A percentile compares a stretch with the other conserved stretches of the same genome.
phyloP scores from a whole-genome alignment of 2,113 vertebrate species.

The Catharus fuscescens region DNA sequence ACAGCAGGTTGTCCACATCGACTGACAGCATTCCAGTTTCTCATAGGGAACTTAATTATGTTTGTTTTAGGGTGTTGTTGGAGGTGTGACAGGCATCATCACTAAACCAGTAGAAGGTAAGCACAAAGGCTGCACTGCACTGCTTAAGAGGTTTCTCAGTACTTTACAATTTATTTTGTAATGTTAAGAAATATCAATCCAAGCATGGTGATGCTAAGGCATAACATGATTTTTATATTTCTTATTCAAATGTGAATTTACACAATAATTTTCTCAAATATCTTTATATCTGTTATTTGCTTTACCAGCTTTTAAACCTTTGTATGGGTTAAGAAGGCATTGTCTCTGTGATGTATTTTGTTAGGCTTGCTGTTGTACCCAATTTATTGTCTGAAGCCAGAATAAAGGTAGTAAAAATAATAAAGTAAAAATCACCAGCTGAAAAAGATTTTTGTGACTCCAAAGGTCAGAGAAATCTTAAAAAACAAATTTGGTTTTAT shows the following conservation, averaged over 20 bases:
- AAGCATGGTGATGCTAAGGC: background rate
- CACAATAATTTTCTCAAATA: background rate
- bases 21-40: background rate
- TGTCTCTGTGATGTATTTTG: background rate
- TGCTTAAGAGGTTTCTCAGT: background rate
- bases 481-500: background rate
- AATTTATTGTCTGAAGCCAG: background rate
- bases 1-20: background rate
- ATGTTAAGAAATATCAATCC: background rate
- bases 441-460: background rate
- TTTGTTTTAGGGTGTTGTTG: slow-evolving; percentile 87
- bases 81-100: slow-evolving; percentile 94
- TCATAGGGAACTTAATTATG: background rate
- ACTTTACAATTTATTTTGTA: background rate
- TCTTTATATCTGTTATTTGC: background rate
- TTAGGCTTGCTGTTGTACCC: background rate
- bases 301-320: background rate
- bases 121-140: background rate
- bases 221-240: background rate
- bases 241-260: background rate
- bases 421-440: background rate
- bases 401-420: background rate
- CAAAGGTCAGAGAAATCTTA: background rate
- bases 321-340: background rate
- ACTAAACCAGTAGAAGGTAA: slow-evolving; percentile 96